Conservation (phyloP, 1,140 invertebrate species). For the Lutraria rhynchaena region DNA sequence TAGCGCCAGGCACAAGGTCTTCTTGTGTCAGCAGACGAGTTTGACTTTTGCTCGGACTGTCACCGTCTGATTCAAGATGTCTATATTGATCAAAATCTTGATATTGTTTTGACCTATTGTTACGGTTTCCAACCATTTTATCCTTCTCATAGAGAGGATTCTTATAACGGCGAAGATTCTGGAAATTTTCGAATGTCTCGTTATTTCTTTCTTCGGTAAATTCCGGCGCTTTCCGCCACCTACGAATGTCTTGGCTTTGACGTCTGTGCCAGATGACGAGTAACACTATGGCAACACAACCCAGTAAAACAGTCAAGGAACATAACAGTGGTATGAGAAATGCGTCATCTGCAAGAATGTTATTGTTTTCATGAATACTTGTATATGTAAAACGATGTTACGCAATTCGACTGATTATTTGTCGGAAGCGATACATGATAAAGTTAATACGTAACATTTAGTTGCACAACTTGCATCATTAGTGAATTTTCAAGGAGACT, state of each 20-base stretch:
- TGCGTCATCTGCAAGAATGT: background rate
- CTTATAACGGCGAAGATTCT: constrained; percentile 46
- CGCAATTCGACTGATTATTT: no score
- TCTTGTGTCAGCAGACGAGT: constrained; percentile 38
- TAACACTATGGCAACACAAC: constrained; percentile 17
- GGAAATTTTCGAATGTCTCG: constrained; percentile 47
- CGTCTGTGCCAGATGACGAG: constrained; percentile 35
- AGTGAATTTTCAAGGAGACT: no score
- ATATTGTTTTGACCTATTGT: constrained; percentile 2
- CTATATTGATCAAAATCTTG: constrained; percentile 19
- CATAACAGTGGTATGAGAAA: constrained; percentile 38
- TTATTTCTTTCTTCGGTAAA: constrained; percentile 35
- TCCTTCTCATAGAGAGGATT: constrained; percentile 51
- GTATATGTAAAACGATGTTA: no score
- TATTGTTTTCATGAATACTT: background rate
- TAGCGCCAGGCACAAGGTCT: constrained; percentile 23
- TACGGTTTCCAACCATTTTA: constrained; percentile 42
- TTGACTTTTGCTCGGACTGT: constrained; percentile 12
- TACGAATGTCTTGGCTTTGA: constrained; percentile 27
- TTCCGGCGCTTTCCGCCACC: constrained; percentile 27
- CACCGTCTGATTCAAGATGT: constrained; percentile 13
- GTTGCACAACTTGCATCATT: no score
- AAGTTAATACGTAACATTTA: no score
- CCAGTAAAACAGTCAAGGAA: constrained; percentile 31
- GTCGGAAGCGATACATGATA: no score